These are phyloP conservation scores for Heteropelma amictum DNA, from an alignment of 2,888 invertebrate genomes.

Conservation along the genomic window DNA sequence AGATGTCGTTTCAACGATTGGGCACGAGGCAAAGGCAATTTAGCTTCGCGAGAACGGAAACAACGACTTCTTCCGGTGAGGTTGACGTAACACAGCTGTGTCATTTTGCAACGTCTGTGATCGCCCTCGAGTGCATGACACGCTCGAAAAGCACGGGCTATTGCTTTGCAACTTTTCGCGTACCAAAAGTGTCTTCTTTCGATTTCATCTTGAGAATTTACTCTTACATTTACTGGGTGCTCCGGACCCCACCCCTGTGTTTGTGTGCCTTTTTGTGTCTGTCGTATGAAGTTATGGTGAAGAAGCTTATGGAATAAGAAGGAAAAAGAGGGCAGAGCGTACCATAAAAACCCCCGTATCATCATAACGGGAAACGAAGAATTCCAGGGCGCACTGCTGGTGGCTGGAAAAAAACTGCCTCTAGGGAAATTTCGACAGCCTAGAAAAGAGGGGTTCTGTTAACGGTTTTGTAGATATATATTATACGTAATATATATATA, in stretches of 20 bases:
- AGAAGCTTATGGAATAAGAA: neutral
- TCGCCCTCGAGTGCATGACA: conserved; percentile 11
- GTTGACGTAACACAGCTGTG: conserved; percentile 28
- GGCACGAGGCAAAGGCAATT: neutral
- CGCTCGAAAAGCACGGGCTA: conserved; percentile 11
- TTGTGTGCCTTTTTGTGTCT: neutral
- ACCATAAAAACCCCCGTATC: conserved; percentile 33
- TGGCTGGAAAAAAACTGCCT: conserved; percentile 34
- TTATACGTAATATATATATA: neutral
- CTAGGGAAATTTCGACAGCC: conserved; percentile 46
- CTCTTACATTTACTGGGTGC: conserved; percentile 5
- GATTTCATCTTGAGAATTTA: conserved; percentile 36
- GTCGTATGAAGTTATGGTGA: neutral
- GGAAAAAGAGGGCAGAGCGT: conserved; percentile 21
- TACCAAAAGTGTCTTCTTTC: conserved; percentile 17
- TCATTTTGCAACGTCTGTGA: conserved; percentile 19
- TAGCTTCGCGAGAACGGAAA: neutral
- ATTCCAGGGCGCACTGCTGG: conserved; percentile 31
- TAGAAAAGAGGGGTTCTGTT: neutral
- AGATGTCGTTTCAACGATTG: neutral
- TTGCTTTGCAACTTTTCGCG: conserved; percentile 29
- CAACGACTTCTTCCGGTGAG: conserved; percentile 1
- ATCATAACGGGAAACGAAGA: conserved; percentile 43
- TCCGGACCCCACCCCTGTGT: neutral
- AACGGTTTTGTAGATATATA: neutral